These are phyloP conservation scores for Spatula clypeata DNA, from an alignment of 2,797 vertebrate genomes.

Conservation along the genomic window DNA sequence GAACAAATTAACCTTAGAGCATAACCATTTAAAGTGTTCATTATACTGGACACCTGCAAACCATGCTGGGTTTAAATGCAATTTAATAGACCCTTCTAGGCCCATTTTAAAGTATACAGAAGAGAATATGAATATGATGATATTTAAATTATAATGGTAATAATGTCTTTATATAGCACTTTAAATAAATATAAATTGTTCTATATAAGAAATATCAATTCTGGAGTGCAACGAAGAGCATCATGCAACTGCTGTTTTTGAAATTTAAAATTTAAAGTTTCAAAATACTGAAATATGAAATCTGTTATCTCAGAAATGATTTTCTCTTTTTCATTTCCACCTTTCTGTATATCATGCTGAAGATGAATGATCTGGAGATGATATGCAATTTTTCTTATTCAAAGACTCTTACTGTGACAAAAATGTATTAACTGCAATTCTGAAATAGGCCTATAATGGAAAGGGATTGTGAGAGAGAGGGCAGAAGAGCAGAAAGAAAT, in stretches of 20 bases:
- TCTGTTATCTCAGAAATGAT: neutral
- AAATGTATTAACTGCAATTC: constrained; percentile 41
- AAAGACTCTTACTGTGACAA: neutral
- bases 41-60: constrained; percentile 83
- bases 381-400: constrained; percentile 9
- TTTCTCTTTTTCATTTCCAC: neutral
- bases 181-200: neutral
- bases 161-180: neutral
- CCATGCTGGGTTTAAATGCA: constrained; percentile 78
- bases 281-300: neutral
- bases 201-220: neutral
- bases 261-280: constrained; percentile 4
- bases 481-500: neutral
- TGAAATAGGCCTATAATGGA: constrained; percentile 44
- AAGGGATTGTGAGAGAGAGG: neutral
- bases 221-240: neutral
- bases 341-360: neutral
- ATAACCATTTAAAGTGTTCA: constrained; percentile 76
- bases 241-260: neutral
- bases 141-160: constrained; percentile 61
- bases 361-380: neutral
- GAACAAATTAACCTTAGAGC: constrained; percentile 85
- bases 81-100: constrained; percentile 80
- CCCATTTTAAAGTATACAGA: constrained; percentile 68
- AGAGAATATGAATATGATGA: constrained; percentile 46